Base-by-base conservation (phyloP, 2,797 vertebrate species). In the Gila robusta region DNA sequence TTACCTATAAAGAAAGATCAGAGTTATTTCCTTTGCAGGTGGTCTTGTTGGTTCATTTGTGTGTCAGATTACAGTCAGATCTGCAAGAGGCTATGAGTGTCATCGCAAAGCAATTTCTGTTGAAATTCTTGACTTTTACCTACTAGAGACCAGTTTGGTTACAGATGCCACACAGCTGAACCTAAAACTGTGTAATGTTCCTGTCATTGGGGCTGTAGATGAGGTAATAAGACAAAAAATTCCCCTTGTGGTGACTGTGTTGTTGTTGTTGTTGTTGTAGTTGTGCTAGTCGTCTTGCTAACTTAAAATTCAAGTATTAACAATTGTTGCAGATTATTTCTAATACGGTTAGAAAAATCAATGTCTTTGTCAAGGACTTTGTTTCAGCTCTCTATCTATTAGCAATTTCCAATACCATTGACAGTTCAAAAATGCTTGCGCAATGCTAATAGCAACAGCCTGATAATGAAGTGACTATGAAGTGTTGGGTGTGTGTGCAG, bases 1-100 rank as follows among this genome's bases (percentile, higher is more conserved):
- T 56, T 47, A 79, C 49, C 89, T 88, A 73, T 32, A 81, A 78
- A 6, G 52, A 82, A 74, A 86, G 44, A 59, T n/a, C 4, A 88
- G 39, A 88, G 77, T 86, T 81, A 86, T 81, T 80, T 85, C 37
- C 56, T 56, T 76, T 67, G 72, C 28, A 77, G 32, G 52, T 73
- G 81, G 32, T 28, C 8, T 59, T 54, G 26, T 1, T 76, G 28
- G 21, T 69, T 14, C 6, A 37, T 66, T 66, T 17, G 1, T 71
- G 21, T 21, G 37, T 47, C 37, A 62, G 19, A 47, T 82, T 83
- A 16, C 14, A 69, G 62, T 69, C 41, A 54, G 2, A n/a, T 69
- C 35, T n/a, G 10, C 37, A 82, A 62, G 10, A 80, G 47, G 10
- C 21, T 23, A 49, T 69, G 23, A 41, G 23, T 64, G 71, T 59